phyloP scores from a whole-genome alignment of 2,797 vertebrate genomes.

The Paedocypris micromegethes region DNA sequence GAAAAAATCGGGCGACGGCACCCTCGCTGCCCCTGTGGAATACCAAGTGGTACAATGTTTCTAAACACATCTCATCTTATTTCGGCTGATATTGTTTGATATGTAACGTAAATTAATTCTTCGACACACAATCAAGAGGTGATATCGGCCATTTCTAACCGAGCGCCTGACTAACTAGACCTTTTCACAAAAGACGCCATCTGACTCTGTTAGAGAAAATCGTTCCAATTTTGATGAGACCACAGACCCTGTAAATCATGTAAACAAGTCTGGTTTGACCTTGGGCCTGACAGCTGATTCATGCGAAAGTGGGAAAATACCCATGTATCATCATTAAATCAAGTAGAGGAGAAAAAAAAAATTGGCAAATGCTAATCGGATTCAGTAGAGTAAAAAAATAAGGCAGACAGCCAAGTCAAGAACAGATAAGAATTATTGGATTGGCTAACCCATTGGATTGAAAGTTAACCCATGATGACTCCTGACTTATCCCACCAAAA shows the following conservation, averaged over 20 bases:
- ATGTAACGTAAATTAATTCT: not conserved
- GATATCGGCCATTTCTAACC: not conserved
- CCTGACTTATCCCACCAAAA: too few relatives aligned
- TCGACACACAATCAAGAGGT: not conserved
- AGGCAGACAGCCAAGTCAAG: too few relatives aligned
- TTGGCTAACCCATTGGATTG: too few relatives aligned
- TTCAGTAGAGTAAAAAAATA: too few relatives aligned
- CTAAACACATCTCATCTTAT: constrained; percentile 34
- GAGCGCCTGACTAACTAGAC: not conserved
- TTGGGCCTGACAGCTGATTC: not conserved
- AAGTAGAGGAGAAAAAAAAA: not conserved
- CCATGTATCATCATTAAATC: too few relatives aligned
- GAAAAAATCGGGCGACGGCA: constrained; percentile 33
- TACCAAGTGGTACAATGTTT: not conserved
- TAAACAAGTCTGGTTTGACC: not conserved
- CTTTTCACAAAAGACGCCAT: constrained; percentile 1
- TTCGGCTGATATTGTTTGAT: constrained; percentile 11
- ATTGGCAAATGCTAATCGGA: not conserved
- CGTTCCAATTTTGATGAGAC: constrained; percentile 13
- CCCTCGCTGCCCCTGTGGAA: constrained; percentile 29
- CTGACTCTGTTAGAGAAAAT: constrained; percentile 16
- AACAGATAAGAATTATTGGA: too few relatives aligned
- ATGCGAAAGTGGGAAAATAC: too few relatives aligned
- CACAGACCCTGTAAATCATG: constrained; percentile 16
- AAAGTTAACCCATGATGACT: too few relatives aligned